Evolutionary conservation across 2,888 invertebrate species (phyloP).

Genomic region (Branchinecta sandiegonensis): DNA sequence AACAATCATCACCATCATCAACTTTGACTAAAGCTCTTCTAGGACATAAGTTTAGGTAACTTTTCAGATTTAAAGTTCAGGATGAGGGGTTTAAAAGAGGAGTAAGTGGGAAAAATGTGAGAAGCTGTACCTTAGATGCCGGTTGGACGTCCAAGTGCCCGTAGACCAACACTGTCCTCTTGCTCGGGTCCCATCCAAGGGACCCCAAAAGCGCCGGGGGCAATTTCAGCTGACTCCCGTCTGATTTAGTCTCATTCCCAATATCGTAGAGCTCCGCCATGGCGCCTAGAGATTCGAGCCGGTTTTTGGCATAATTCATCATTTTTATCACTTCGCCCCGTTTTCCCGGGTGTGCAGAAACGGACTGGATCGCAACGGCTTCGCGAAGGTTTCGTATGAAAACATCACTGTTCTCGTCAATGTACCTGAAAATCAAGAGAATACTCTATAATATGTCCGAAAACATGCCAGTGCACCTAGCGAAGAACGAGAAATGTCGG

Average conservation of each 20-base stretch:
- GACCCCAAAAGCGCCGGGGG: constrained; percentile 71
- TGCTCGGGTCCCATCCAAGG: constrained; percentile 63
- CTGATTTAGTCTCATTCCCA: constrained; percentile 50
- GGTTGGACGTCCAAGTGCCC: constrained; percentile 98
- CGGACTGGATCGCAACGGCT: constrained; percentile 82
- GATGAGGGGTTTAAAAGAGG: too few species aligned
- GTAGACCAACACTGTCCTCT: constrained; percentile 86
- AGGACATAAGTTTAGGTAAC: too few species aligned
- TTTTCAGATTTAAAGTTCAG: too few species aligned
- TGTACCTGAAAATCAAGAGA: constrained; percentile 41
- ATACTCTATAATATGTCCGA: too few species aligned
- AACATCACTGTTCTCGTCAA: constrained; percentile 57
- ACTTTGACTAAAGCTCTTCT: too few species aligned
- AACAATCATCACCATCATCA: too few species aligned
- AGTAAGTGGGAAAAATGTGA: too few species aligned
- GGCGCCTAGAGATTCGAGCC: constrained; percentile 53
- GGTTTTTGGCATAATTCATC: constrained; percentile 64
- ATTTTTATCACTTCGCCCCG: constrained; percentile 66
- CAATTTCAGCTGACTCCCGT: constrained; percentile 55
- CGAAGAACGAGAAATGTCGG: too few species aligned
- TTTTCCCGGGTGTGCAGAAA: constrained; percentile 76
- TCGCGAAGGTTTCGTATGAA: constrained; percentile 66
- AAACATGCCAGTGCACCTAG: too few species aligned
- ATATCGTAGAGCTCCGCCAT: constrained; percentile 55
- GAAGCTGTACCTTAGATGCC: constrained; percentile 46